Conservation (phyloP, 1,140 invertebrate species). For the Micrasema longulum region DNA sequence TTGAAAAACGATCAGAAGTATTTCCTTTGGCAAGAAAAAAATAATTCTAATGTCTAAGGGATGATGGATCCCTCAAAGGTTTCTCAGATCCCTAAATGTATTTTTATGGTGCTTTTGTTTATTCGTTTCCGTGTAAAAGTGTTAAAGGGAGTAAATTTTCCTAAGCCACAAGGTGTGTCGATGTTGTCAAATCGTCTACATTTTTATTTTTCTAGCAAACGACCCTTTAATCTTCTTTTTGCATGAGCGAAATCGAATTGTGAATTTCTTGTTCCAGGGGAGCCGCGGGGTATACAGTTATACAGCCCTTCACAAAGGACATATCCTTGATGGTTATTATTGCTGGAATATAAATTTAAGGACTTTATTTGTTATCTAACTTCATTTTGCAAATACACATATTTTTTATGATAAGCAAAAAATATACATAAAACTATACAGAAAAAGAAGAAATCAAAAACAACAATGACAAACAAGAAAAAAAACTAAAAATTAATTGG, state of each 20-base stretch:
- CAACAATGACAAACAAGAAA: too few relatives aligned
- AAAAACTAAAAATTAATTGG: too few relatives aligned
- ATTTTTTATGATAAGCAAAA: too few relatives aligned
- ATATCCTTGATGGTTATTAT: slow-evolving; percentile 9
- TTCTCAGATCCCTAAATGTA: slow-evolving; percentile 14
- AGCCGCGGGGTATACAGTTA: background rate
- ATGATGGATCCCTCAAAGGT: slow-evolving; percentile 19
- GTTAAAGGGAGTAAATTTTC: slow-evolving; percentile 42
- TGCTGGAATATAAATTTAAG: slow-evolving; percentile 11
- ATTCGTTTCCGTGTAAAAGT: too few relatives aligned
- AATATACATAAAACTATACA: too few relatives aligned
- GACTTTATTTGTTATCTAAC: slow-evolving; percentile 13
- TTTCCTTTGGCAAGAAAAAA: slow-evolving; percentile 21
- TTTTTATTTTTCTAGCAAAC: slow-evolving; percentile 6
- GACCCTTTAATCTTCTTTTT: slow-evolving; percentile 41
- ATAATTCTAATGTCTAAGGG: slow-evolving; percentile 13
- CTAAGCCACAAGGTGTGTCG: slow-evolving; percentile 26
- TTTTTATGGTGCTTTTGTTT: slow-evolving; percentile 29
- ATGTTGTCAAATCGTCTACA: slow-evolving; percentile 30
- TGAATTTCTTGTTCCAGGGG: slow-evolving; percentile 11
- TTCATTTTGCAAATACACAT: too few relatives aligned
- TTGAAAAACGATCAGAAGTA: background rate
- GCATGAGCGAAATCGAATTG: slow-evolving; percentile 40
- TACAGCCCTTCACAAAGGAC: slow-evolving; percentile 2
- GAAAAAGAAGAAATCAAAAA: too few relatives aligned